A percentile compares a stretch with the other conserved stretches of the same genome.
These are phyloP conservation scores for Aphidius ervi DNA, from an alignment of 1,140 invertebrate genomes.

Conservation along the genomic window DNA sequence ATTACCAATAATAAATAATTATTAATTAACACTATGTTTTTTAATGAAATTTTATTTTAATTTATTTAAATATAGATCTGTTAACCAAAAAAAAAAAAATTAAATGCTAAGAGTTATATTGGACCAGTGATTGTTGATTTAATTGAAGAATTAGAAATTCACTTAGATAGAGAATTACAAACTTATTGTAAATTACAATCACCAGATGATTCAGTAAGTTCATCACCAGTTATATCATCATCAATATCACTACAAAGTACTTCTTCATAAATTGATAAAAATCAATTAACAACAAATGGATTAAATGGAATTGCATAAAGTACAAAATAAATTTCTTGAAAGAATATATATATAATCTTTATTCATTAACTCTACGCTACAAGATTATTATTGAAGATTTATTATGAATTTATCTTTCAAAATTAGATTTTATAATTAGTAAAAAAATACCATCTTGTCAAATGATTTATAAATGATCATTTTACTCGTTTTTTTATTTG, in stretches of 20 bases:
- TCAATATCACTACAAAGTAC: slow-evolving; percentile 17
- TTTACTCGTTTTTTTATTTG: no score
- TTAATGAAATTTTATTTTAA: slow-evolving; percentile 13
- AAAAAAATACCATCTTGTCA: no score
- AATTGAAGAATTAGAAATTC: slow-evolving; percentile 54
- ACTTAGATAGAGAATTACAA: slow-evolving; percentile 44
- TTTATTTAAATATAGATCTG: slow-evolving; percentile 23
- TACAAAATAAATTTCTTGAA: no score
- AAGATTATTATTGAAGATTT: no score
- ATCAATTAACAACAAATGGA: not conserved
- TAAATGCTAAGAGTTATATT: slow-evolving; percentile 40
- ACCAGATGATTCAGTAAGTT: slow-evolving; percentile 27
- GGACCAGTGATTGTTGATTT: slow-evolving; percentile 57
- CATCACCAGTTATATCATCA: slow-evolving; percentile 29
- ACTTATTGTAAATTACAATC: slow-evolving; percentile 39
- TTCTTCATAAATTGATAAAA: slow-evolving; percentile 8
- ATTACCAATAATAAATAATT: slow-evolving; percentile 34
- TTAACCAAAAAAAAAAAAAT: slow-evolving; percentile 30
- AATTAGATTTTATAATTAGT: no score
- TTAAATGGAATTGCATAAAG: not conserved
- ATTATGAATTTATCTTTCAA: no score
- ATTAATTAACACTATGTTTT: not conserved
- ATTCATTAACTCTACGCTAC: no score
- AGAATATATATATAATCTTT: no score
- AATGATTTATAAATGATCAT: no score